phyloP scores from a whole-genome alignment of 2,888 invertebrate species.

The Prosapia bicincta region DNA sequence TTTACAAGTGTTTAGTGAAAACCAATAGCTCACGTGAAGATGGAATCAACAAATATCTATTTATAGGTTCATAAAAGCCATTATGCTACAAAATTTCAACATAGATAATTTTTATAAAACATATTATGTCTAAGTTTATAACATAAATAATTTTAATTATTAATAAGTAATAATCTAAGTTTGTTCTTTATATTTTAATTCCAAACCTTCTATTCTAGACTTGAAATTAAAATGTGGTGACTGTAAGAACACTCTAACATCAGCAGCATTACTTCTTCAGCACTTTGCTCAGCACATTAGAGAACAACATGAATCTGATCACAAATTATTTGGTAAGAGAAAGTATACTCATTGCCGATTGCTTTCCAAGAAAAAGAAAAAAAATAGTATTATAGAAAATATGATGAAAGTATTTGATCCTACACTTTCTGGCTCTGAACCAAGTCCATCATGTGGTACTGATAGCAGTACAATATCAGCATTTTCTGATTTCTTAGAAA shows the following conservation, averaged over 20 bases:
- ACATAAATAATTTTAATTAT: too few species aligned
- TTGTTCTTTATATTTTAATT: too few species aligned
- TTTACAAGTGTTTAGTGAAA: too few species aligned
- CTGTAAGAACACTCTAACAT: conserved; percentile 42
- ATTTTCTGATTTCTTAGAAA: not conserved
- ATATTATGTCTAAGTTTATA: too few species aligned
- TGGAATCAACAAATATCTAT: too few species aligned
- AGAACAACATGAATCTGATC: not conserved
- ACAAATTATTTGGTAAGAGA: not conserved
- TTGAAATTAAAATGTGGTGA: conserved; percentile 36
- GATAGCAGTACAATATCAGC: not conserved
- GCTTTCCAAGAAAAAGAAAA: not conserved
- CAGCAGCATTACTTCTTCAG: conserved; percentile 44
- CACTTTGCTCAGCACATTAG: conserved; percentile 45
- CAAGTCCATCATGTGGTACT: not conserved
- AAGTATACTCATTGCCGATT: not conserved
- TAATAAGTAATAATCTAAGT: too few species aligned
- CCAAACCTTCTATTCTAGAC: conserved; percentile 17
- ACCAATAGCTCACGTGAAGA: too few species aligned
- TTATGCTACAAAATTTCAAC: too few species aligned
- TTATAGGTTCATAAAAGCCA: too few species aligned
- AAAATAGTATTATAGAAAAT: conserved; percentile 9
- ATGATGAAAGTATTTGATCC: conserved; percentile 12
- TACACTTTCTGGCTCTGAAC: not conserved
- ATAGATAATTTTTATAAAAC: too few species aligned